Percentiles rank a stretch among this genome's conserved stretches.
Evolutionary conservation across 2,113 vertebrate genomes (phyloP).

Genomic region (Gambusia affinis): DNA sequence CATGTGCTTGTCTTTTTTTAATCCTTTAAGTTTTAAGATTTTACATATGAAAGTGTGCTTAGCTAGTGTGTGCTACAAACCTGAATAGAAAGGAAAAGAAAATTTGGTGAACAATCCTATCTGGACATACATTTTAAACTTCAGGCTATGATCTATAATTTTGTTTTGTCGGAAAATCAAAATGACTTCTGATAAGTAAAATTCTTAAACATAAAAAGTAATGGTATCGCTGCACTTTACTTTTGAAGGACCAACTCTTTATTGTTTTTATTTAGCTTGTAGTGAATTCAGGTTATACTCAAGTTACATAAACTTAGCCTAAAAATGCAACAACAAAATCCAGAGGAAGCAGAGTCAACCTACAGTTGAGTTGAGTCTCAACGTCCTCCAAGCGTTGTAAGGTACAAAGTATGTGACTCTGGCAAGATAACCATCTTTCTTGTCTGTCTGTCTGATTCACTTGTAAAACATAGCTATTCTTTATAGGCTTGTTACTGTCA

Average conservation of each 20-base stretch:
- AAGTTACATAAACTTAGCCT: constrained; percentile 46
- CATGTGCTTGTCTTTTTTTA: neutral
- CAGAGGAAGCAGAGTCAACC: constrained; percentile 60
- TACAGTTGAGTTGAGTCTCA: constrained; percentile 42
- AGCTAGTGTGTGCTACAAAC: neutral
- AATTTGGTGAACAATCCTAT: neutral
- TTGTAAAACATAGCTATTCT: constrained; percentile 79
- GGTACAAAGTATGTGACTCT: constrained; percentile 46
- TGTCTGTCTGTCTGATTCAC: constrained; percentile 70
- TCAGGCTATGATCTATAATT: too few relatives aligned
- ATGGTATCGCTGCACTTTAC: neutral
- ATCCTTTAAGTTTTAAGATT: neutral
- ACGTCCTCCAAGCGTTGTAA: constrained; percentile 65
- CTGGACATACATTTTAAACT: too few relatives aligned
- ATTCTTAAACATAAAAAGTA: too few relatives aligned
- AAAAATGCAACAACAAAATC: constrained; percentile 40
- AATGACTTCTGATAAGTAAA: too few relatives aligned
- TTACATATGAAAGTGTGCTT: neutral
- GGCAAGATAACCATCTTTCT: constrained; percentile 64
- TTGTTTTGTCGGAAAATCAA: too few relatives aligned
- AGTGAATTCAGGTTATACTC: neutral
- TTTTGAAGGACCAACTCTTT: neutral
- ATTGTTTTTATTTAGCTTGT: neutral
- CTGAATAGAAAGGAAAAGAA: neutral
- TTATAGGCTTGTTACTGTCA: constrained; percentile 78